phyloP scores from a whole-genome alignment of 2,113 vertebrate genomes.

The Ochotona princeps region DNA sequence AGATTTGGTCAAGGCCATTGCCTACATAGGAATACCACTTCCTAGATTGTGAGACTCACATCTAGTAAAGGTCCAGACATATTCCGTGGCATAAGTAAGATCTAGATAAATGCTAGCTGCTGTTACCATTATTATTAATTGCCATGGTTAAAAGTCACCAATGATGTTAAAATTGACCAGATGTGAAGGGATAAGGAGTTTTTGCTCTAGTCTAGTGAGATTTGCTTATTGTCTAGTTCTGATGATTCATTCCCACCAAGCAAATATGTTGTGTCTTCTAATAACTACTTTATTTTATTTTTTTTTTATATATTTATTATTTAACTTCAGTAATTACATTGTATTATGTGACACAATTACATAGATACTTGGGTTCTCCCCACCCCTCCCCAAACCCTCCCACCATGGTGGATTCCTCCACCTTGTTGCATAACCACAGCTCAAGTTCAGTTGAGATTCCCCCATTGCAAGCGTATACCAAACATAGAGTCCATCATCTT shows the following conservation, averaged over 20 bases:
- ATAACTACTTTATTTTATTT: not conserved
- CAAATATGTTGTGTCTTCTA: conserved; percentile 51
- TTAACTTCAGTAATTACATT: too few species aligned
- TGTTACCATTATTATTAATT: conserved; percentile 28
- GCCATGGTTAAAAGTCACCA: conserved; percentile 38
- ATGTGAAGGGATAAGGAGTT: not conserved
- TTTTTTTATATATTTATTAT: too few species aligned
- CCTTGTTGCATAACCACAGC: too few species aligned
- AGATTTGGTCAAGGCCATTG: conserved; percentile 33
- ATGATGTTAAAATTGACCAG: conserved; percentile 39
- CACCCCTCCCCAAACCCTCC: too few species aligned
- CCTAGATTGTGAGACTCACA: not conserved
- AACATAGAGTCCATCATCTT: too few species aligned
- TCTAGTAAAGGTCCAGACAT: conserved; percentile 21
- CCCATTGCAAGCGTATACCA: too few species aligned
- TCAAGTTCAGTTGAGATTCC: too few species aligned
- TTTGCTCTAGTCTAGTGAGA: conserved; percentile 23
- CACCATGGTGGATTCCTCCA: too few species aligned
- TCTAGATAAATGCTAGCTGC: conserved; percentile 37
- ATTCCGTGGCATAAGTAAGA: not conserved
- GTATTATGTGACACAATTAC: too few species aligned
- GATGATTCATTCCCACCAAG: conserved; percentile 34
- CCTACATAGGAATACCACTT: not conserved
- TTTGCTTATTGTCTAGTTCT: conserved; percentile 42
- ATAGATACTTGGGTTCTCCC: too few species aligned